A percentile compares a stretch with the other conserved stretches of the same genome.
These are phyloP conservation scores for Cuculus canorus DNA, from an alignment of 2,797 vertebrate genomes.

Conservation along the genomic window DNA sequence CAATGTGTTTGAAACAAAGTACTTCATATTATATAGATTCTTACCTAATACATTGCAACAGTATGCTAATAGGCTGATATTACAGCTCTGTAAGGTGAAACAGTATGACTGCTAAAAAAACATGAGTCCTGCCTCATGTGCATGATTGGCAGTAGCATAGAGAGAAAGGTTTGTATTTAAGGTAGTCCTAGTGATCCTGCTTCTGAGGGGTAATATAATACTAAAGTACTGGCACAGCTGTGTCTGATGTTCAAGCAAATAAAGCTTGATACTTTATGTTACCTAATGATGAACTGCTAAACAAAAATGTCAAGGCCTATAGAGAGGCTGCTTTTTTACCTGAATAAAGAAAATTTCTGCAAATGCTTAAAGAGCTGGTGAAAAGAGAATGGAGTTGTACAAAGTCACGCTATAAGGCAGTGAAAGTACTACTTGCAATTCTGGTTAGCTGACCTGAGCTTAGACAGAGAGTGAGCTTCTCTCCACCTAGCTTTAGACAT, in stretches of 20 bases:
- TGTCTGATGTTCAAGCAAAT: neutral
- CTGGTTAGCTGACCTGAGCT: neutral
- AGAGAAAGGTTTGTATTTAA: neutral
- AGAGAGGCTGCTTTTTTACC: neutral
- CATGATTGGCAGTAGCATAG: neutral
- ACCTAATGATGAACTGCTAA: neutral
- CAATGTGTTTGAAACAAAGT: conserved; percentile 14
- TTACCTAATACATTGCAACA: conserved; percentile 4
- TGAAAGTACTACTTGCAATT: neutral
- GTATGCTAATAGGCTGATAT: neutral
- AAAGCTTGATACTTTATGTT: neutral
- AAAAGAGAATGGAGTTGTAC: neutral
- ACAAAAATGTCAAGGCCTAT: neutral
- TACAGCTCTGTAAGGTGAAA: neutral
- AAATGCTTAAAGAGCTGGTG: neutral
- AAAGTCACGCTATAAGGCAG: neutral
- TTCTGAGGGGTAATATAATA: neutral
- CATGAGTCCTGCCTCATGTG: neutral
- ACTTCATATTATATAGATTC: neutral
- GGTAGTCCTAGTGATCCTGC: neutral
- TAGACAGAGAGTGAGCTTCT: neutral
- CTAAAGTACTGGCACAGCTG: neutral
- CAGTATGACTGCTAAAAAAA: neutral
- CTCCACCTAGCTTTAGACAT: neutral
- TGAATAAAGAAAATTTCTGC: neutral